Evolutionary conservation across 2,888 invertebrate genomes (phyloP), one percentile per base, ranked within the genome.

Genomic region (Nymphalis urticae): DNA sequence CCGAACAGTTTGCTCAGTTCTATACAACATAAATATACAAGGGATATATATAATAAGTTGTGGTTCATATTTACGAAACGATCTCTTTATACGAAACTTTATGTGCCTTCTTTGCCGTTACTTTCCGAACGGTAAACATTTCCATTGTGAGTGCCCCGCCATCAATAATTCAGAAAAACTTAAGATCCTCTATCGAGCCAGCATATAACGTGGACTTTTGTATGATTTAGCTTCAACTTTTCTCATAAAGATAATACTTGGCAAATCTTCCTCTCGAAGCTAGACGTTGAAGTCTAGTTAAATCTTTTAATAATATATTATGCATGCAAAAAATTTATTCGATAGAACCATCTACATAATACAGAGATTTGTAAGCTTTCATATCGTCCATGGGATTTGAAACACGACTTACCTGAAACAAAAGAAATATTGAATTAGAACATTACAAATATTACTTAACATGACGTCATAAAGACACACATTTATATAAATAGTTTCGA

Each of bases 181-280:
- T 54, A 60, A 48, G 64, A 27, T 64, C 58, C 19, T 19, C 27
- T 47, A 32, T 64, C 47, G 47, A 47, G 48, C n/a, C 17, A 48
- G 27, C 64, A 51, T 51, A 50, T 61, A 63, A 64, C 36, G 48
- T 59, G 27, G 48, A 61, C 48, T 69, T 48, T 48, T 48, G 53
- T 56, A 58, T 48, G 64, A 59, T 53, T 48, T 58, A 63, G 32
- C 64, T 32, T 53, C 32, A 69, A 69, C 61, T 69, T 69, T 69
- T 69, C 61, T 64, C 64, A 62, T 69, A 64, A 61, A 24, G 63
- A 68, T 68, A 63, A 69, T 54, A 62, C 51, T 53, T 59, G 51
- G 19, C 27, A 62, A 48, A 54, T 68, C n/a, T 53, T 48, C 19
- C 42, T 48, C 58, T 58, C 21, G 21, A 42, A 53, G 19, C 51